Base-by-base conservation (phyloP, 2,797 vertebrate genomes). In the Mus caroli region DNA sequence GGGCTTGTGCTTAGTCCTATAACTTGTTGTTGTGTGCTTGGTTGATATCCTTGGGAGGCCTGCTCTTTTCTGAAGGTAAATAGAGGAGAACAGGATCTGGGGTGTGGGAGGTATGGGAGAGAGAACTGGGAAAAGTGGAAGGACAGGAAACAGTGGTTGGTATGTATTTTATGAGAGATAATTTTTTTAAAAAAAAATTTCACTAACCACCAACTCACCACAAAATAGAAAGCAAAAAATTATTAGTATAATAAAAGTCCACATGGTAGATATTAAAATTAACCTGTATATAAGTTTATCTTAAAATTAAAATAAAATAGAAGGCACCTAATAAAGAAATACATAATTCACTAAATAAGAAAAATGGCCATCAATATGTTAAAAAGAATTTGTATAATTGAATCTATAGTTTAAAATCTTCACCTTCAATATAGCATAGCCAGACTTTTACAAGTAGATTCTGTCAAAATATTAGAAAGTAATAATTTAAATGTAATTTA, bases 361-460 rank as follows among this genome's bases (percentile, higher is more conserved):
- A 71, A 15, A 40, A 64, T 10, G 43, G 83, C 28, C 26, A 31
- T 56, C 50, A 94, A 31, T 87, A 82, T 90, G 67, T 80, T 19
- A 73, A 75, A 91, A 84, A 88, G 77, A 92, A 92, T 73, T 91
- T 79, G 17, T 67, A 24, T 78, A 86, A 76, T 88, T 67, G 13
- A 88, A 88, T 84, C 37, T 67, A 73, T 52, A 67, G 20, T 73
- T 88, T 54, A 52, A 90, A 91, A 58, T 75, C 58, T 56, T 96
- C 22, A 50, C 9, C 6, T 50, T 78, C 75, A 52, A 77, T 71
- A 91, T 88, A 75, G 10, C 10, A 67, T 54, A 52, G 3, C 77
- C 62, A 79, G 17, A 58, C n/a, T 84, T 73, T 92, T 62, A 71
- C 19, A 84, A 88, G 34, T 60, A 40, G 46, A 5, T 85, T 90